These are phyloP conservation scores for Clinocottus analis DNA, from an alignment of 2,113 vertebrate genomes.

Conservation along the genomic window DNA sequence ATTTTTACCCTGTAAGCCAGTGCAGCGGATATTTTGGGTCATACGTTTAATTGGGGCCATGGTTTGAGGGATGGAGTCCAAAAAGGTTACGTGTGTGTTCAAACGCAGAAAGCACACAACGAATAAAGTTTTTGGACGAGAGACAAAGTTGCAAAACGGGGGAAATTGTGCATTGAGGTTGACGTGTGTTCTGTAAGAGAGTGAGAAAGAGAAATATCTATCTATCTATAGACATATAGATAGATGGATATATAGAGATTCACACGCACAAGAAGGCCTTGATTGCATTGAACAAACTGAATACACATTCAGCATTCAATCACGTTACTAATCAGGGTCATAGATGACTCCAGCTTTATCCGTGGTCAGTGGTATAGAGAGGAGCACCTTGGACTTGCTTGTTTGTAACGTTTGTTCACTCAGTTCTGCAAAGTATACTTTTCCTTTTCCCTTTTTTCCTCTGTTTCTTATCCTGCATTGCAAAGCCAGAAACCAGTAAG, in stretches of 20 bases:
- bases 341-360: background rate
- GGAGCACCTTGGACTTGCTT: background rate
- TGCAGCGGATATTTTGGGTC: constrained; percentile 24
- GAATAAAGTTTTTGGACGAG: constrained; percentile 2
- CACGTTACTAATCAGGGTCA: constrained; percentile 8
- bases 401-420: background rate
- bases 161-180: background rate
- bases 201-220: background rate
- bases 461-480: background rate
- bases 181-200: background rate
- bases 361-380: constrained; percentile 1
- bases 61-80: constrained; percentile 31
- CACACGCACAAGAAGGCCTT: background rate
- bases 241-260: background rate
- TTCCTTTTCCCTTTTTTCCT: background rate
- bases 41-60: constrained; percentile 64
- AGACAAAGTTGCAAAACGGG: background rate
- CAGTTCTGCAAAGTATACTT: constrained; percentile 3
- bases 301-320: constrained; percentile 13
- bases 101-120: background rate
- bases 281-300: background rate
- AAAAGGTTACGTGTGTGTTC: constrained; percentile 40
- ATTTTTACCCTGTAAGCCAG: constrained; percentile 21
- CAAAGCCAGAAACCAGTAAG: background rate
- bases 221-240: no score